Percentiles rank a stretch among this genome's conserved stretches.
Conservation (phyloP, 1,140 invertebrate species). For the Sesamia nonagrioides region DNA sequence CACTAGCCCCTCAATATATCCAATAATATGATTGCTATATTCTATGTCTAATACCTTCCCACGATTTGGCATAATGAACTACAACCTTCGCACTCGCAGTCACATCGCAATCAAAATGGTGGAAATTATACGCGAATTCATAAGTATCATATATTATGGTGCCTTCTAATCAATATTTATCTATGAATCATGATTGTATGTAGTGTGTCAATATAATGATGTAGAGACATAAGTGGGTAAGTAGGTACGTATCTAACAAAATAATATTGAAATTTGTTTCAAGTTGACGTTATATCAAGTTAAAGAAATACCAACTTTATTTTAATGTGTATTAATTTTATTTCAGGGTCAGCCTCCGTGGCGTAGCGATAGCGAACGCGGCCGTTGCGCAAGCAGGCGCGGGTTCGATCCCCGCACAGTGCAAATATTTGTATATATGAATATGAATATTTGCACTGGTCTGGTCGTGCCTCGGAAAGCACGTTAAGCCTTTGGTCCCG, state of each 20-base stretch:
- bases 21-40: constrained; percentile 15
- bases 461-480: too few relatives aligned
- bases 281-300: too few relatives aligned
- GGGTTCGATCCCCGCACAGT: too few relatives aligned
- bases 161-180: neutral
- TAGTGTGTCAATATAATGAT: neutral
- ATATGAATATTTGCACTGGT: too few relatives aligned
- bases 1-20: neutral
- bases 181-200: constrained; percentile 22
- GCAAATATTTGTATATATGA: too few relatives aligned
- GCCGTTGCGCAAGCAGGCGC: too few relatives aligned
- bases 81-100: constrained; percentile 29
- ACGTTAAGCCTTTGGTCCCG: too few relatives aligned
- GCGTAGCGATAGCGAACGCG: too few relatives aligned
- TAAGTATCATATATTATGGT: neutral
- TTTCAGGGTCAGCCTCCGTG: too few relatives aligned
- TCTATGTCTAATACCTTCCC: constrained; percentile 16
- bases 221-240: neutral
- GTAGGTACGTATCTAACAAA: neutral
- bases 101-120: constrained; percentile 15
- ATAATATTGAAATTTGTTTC: too few relatives aligned
- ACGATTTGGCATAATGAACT: constrained; percentile 34
- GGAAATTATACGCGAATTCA: constrained; percentile 18
- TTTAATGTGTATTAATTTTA: too few relatives aligned
- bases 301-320: too few relatives aligned